Percentiles rank a stretch among this genome's conserved stretches.
These are phyloP conservation scores for Poeciliopsis turneri DNA, from an alignment of 2,797 vertebrate genomes.

Conservation along the genomic window DNA sequence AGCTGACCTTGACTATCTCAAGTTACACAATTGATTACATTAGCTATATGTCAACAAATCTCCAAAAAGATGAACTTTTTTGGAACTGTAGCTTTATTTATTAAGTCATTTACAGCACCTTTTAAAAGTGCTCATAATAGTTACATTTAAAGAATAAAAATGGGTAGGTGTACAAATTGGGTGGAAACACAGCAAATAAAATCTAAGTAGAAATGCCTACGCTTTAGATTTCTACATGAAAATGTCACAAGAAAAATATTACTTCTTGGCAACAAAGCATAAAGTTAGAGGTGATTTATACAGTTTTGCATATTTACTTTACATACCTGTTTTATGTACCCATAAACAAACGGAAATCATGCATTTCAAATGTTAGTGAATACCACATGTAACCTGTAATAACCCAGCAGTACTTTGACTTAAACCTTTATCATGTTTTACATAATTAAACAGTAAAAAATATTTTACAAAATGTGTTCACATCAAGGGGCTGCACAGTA, in stretches of 20 bases:
- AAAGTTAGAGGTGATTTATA: slow-evolving; percentile 2
- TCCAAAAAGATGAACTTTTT: background rate
- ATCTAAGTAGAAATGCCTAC: background rate
- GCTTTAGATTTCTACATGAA: background rate
- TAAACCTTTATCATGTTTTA: background rate
- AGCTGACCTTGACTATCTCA: background rate
- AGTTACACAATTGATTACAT: background rate
- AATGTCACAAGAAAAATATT: background rate
- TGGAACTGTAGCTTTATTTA: background rate
- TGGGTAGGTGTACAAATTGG: background rate
- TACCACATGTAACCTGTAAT: background rate
- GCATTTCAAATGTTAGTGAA: background rate
- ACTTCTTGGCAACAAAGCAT: background rate
- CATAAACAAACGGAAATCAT: background rate
- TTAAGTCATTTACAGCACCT: background rate
- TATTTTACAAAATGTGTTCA: background rate
- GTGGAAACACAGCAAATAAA: background rate
- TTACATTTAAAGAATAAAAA: background rate
- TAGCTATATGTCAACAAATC: background rate
- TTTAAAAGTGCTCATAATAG: background rate
- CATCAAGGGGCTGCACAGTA: too few relatives aligned
- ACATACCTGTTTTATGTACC: background rate
- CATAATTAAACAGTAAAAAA: background rate
- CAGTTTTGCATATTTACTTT: background rate
- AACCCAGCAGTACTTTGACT: background rate